A percentile compares a stretch with the other conserved stretches of the same genome.
These are phyloP conservation scores for Cephus spinipes DNA, from an alignment of 2,888 invertebrate species.

Conservation along the genomic window DNA sequence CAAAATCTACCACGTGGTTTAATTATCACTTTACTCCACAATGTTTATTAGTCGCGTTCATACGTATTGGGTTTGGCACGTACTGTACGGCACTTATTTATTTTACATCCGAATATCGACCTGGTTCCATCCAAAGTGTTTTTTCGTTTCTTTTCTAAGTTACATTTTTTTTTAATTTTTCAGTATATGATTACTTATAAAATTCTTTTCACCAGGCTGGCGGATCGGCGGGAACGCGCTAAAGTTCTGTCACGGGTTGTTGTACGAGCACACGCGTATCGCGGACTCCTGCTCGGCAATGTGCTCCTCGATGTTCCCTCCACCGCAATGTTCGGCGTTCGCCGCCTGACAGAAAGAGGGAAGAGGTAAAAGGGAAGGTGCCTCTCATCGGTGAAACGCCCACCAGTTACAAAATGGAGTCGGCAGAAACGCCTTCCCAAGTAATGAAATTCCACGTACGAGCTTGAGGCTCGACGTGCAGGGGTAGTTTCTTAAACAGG, in stretches of 20 bases:
- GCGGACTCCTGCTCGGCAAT: conserved; percentile 59
- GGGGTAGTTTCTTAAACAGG: not conserved
- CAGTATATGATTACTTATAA: not conserved
- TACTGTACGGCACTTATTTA: not conserved
- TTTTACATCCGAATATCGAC: not conserved
- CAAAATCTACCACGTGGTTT: not conserved
- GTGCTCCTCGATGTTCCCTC: conserved; percentile 51
- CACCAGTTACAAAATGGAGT: conserved; percentile 56
- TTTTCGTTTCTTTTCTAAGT: not conserved
- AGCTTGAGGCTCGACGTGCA: not conserved
- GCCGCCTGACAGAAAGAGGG: conserved; percentile 13
- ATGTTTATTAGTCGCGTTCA: not conserved
- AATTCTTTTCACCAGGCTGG: not conserved
- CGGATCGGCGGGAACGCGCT: not conserved
- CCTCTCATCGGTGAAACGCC: conserved; percentile 42
- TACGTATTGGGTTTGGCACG: not conserved
- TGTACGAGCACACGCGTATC: conserved; percentile 52
- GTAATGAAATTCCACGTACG: not conserved
- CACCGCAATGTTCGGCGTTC: conserved; percentile 24
- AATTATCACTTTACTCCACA: not conserved
- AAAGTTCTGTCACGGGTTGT: not conserved
- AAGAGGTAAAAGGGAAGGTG: conserved; percentile 44
- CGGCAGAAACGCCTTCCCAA: conserved; percentile 34
- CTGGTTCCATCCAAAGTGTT: not conserved
- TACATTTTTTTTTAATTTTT: not conserved